Percentiles rank a stretch among this genome's conserved stretches.
Conservation (phyloP, 2,113 vertebrate genomes). For the Aepyceros melampus region DNA sequence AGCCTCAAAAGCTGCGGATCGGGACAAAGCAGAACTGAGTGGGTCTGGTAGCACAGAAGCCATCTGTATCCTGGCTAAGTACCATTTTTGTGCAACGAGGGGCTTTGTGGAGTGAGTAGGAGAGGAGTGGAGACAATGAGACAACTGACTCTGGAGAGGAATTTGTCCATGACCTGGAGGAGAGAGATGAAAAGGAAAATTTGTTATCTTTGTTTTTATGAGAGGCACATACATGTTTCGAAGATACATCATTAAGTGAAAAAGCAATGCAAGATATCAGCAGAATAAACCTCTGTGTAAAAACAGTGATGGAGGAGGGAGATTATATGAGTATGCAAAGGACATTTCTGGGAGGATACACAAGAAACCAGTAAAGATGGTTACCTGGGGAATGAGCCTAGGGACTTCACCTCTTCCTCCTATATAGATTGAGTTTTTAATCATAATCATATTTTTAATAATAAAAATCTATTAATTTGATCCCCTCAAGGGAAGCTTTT, state of each 20-base stretch:
- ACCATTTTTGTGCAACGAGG: fast-evolving
- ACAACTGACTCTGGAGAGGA: not conserved
- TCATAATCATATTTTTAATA: conserved; percentile 23
- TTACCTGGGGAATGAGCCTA: not conserved
- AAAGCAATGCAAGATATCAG: not conserved
- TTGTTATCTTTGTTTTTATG: not conserved
- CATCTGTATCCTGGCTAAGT: fast-evolving
- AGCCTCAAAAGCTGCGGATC: not conserved
- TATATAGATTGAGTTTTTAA: not conserved
- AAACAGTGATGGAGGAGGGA: not conserved
- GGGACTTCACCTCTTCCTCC: not conserved
- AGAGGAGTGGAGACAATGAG: not conserved
- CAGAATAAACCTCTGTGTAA: not conserved
- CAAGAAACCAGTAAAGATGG: not conserved
- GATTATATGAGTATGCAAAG: not conserved
- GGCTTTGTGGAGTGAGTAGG: not conserved
- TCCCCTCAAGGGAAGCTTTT: not conserved
- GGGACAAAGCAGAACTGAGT: not conserved
- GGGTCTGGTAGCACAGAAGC: not conserved
- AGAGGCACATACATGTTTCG: not conserved
- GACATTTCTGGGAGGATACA: not conserved
- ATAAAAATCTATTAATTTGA: conserved; percentile 47
- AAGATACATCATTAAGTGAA: not conserved
- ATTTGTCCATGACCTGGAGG: not conserved
- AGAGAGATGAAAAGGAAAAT: not conserved